phyloP scores from a whole-genome alignment of 1,140 invertebrate genomes.

The Euura saliciscinereae region DNA sequence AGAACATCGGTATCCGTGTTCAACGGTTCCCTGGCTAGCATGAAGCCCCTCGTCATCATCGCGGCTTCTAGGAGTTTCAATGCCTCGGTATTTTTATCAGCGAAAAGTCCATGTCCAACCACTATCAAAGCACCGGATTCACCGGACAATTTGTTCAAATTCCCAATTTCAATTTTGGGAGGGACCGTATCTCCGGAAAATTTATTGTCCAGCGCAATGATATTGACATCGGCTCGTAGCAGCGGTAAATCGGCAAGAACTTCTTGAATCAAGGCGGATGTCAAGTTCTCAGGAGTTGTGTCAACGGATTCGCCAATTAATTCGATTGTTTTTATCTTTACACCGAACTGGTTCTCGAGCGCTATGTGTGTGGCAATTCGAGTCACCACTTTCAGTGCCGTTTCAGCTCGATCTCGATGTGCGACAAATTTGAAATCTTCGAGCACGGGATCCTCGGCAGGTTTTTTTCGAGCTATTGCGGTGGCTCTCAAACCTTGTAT shows the following conservation, averaged over 20 bases:
- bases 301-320: conserved; percentile 53
- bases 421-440: conserved; percentile 78
- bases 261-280: conserved; percentile 60
- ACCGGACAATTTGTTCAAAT: conserved; percentile 54
- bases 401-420: conserved; percentile 55
- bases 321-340: conserved; percentile 78
- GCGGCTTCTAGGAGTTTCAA: background rate
- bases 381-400: conserved; percentile 51
- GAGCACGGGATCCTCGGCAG: conserved; percentile 68
- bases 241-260: conserved; percentile 64
- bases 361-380: conserved; percentile 69
- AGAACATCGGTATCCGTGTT: background rate
- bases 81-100: background rate
- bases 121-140: conserved; percentile 61
- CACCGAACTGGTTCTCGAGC: conserved; percentile 72
- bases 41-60: background rate
- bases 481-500: conserved; percentile 79
- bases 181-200: conserved; percentile 49
- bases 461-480: conserved; percentile 72
- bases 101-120: background rate
- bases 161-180: conserved; percentile 58
- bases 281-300: conserved; percentile 22
- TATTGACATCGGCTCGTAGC: conserved; percentile 57
- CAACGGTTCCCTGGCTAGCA: background rate
- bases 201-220: conserved; percentile 54